Base-by-base conservation (phyloP, 2,113 vertebrate species). In the Nerophis lumbriciformis region DNA sequence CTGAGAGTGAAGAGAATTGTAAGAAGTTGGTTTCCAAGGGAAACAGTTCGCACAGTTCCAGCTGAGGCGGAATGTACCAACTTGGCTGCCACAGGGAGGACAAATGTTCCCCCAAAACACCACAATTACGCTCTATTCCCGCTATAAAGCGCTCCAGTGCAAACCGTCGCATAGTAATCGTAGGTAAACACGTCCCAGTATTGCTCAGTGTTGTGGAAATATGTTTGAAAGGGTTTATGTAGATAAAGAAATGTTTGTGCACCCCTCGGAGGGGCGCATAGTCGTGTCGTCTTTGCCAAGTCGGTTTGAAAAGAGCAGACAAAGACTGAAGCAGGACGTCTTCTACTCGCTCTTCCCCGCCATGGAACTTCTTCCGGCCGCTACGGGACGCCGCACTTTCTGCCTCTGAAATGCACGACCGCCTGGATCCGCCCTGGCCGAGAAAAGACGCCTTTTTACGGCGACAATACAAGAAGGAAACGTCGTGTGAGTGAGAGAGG, bases 11-110 rank as follows among this genome's bases (percentile, higher is more conserved):
- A 92, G 88, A 89, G 91, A 90, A 91, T 92, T 90, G 90, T 90
- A 91, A 92, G 91, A 92, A 92, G 90, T 92, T 92, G 90, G 91
- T 92, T 91, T 90, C 91, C 90, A 91, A 90, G 91, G 91, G 91
- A 92, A 86, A 92, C 91, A 89, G 89, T 92, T 91, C 91, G 88
- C 87, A 90, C 90, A 87, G 89, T 90, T 92, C 91, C 91, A 91
- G 90, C 91, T 91, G 91, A 90, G 91, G 85, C 81, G 87, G 90
- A 59, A 74, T 51, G 72, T 79, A 90, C 90, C 90, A 90, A 80
- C 68, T 45, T 74, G 59, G 51, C 36, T 66, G 62, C 75, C 66
- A 79, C 71, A 56, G 74, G 80, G 84, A 82, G 65, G 54, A 66
- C 70, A 56, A 76, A 68, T 47, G 69, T 6, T 3, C 4, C 37